Conservation (phyloP, 2,888 invertebrate genomes). For the Thera obeliscata region DNA sequence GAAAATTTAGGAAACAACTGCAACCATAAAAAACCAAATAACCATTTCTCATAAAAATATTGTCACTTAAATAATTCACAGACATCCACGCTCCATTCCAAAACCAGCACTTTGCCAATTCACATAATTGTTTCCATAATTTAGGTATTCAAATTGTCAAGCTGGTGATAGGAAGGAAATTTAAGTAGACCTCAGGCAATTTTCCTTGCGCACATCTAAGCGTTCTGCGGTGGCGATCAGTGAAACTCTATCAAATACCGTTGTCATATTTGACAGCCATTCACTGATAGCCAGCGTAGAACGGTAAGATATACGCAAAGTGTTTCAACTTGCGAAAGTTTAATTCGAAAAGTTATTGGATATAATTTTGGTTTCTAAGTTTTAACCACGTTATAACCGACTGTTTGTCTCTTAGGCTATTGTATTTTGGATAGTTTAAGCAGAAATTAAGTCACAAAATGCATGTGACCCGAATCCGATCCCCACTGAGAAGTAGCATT, state of each 20-base stretch:
- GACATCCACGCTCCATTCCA: neutral
- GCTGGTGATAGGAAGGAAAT: slow-evolving; percentile 50
- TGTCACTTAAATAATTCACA: neutral
- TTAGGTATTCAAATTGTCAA: slow-evolving; percentile 46
- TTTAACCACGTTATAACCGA: neutral
- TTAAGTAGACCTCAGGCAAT: slow-evolving; percentile 49
- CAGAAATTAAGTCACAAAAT: too few species aligned
- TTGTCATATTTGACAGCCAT: too few species aligned
- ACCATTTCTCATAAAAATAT: too few species aligned
- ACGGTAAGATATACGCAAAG: slow-evolving; percentile 34
- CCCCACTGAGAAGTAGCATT: too few species aligned
- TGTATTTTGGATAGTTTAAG: too few species aligned
- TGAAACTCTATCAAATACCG: too few species aligned
- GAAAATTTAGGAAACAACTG: too few species aligned
- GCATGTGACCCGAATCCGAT: too few species aligned
- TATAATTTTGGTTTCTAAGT: slow-evolving; percentile 9
- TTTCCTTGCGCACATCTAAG: slow-evolving; percentile 38
- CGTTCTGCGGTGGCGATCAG: too few species aligned
- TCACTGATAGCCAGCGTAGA: too few species aligned
- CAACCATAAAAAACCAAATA: too few species aligned
- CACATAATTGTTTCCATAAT: slow-evolving; percentile 47
- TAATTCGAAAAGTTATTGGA: slow-evolving; percentile 34
- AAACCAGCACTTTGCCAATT: slow-evolving; percentile 26
- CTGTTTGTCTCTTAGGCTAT: too few species aligned
- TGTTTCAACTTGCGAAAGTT: slow-evolving; percentile 41